Percentiles rank a stretch among this genome's conserved stretches.
Conservation (phyloP, 2,113 vertebrate genomes). For the Seriola rivoliana region DNA sequence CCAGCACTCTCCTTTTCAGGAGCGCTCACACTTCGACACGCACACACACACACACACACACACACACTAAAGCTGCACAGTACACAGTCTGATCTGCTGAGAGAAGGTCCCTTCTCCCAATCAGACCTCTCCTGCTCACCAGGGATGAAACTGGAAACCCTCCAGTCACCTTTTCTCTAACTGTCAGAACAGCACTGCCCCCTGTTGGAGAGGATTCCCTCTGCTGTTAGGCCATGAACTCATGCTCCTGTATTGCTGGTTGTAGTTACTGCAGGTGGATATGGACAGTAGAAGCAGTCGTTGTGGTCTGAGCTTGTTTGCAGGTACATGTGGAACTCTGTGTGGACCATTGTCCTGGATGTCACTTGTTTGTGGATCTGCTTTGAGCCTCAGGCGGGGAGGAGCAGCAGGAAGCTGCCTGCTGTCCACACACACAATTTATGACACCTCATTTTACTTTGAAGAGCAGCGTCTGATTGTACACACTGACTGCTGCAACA, state of each 20-base stretch:
- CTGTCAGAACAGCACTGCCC: neutral
- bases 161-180: neutral
- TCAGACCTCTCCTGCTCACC: neutral
- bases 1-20: no score
- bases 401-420: slow-evolving; percentile 66
- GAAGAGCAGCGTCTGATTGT: slow-evolving; percentile 57
- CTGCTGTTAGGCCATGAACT: neutral
- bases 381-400: slow-evolving; percentile 60
- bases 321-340: slow-evolving; percentile 11
- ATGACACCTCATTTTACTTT: slow-evolving; percentile 60
- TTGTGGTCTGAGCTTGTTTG: slow-evolving; percentile 4
- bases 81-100: no score
- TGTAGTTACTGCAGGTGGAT: neutral
- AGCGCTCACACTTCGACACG: no score
- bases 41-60: no score
- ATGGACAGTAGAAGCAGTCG: neutral
- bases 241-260: neutral
- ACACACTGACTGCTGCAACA: slow-evolving; percentile 24
- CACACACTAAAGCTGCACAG: no score
- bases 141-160: neutral
- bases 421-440: slow-evolving; percentile 66
- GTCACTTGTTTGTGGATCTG: slow-evolving; percentile 11
- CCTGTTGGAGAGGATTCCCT: neutral
- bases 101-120: neutral
- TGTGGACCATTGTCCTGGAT: neutral